Evolutionary conservation across 1,140 invertebrate genomes (phyloP).

Genomic region (Leptinotarsa undecemlineata): DNA sequence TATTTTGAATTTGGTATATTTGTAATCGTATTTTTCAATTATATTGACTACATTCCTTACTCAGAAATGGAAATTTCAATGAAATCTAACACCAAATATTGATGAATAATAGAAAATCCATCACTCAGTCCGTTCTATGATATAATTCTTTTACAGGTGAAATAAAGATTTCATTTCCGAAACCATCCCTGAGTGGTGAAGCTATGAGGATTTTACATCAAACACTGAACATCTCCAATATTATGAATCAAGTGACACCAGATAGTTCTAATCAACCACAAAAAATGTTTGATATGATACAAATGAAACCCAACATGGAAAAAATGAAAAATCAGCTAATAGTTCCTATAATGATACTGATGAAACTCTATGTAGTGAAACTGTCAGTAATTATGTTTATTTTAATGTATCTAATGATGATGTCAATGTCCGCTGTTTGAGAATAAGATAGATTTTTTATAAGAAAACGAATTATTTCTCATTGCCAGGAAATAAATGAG

Average conservation of each 20-base stretch:
- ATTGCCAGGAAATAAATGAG: no score
- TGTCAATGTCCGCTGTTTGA: constrained; percentile 14
- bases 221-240: background rate
- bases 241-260: background rate
- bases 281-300: background rate
- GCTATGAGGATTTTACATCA: background rate
- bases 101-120: no score
- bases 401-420: constrained; percentile 33
- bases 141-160: background rate
- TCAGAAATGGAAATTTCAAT: no score
- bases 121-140: background rate
- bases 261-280: background rate
- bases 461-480: no score
- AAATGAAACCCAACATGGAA: constrained; percentile 11
- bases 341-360: constrained; percentile 29
- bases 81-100: no score
- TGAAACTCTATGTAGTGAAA: constrained; percentile 35
- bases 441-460: background rate
- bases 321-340: constrained; percentile 25
- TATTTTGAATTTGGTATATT: no score
- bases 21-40: no score
- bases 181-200: background rate
- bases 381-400: constrained; percentile 31
- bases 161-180: background rate
- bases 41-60: no score